Evolutionary conservation across 1,140 invertebrate species (phyloP), one percentile per base, ranked within the genome.

Genomic region (Halotydeus destructor): DNA sequence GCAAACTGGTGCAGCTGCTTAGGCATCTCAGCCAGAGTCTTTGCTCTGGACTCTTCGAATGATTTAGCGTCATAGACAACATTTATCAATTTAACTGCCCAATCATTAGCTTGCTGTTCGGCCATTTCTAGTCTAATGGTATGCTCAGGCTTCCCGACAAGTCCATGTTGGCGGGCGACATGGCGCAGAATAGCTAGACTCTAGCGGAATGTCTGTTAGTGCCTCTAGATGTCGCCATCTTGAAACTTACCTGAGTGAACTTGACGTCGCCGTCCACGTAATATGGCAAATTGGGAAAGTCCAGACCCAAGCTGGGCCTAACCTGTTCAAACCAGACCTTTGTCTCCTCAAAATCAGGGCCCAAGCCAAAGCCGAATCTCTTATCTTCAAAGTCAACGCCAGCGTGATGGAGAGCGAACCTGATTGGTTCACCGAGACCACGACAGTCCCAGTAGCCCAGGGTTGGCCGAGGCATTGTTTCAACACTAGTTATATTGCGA

Each of bases 101-200:
- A 59, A 46, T 69, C 66, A 46, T 53, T 52, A 1, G 58, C 47
- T 47, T 65, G 55, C 18, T 61, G 59, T 36, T 64, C 58, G 31
- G 61, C 50, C 41, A 68, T 49, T 45, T 67, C 64, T 27, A 60
- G 56, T 5, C 58, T 43, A 1, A 56, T 54, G 36, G 53, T n/a
- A n/a, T n/a, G 54, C 35, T 57, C 56, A n/a, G 56, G 58, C 22
- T 55, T 54, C 12, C 64, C 65, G 46, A 28, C 41, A 11, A 54
- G 36, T 23, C 43, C 41, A 36, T 49, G 31, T 26, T 49, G 49
- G 18, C 66, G 45, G 4, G 58, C 66, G 38, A 70, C 53, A 50
- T 68, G 60, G 9, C 61, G 55, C n/a, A 67, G 38, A 44, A 70
- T 69, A 5, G 68, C 60, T 38, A 57, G 56, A 41, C 60, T 66